Conservation (phyloP, 2,888 invertebrate genomes). For the Caenorhabditis sp. region DNA sequence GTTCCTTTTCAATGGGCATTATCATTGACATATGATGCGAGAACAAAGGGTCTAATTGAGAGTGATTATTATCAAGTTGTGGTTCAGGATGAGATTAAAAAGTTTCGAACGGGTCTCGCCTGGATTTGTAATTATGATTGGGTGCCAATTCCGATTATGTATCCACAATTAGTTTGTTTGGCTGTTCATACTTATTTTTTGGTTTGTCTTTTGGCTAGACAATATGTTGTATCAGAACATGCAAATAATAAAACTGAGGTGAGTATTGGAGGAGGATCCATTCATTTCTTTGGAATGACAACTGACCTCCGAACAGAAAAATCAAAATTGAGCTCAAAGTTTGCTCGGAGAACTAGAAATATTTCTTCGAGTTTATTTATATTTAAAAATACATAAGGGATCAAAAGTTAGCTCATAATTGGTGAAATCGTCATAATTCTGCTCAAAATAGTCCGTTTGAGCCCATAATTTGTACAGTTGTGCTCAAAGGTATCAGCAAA, state of each 20-base stretch:
- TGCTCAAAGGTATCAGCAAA: too few species aligned
- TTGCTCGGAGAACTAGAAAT: too few species aligned
- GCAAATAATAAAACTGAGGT: conserved; percentile 59
- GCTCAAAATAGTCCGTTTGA: too few species aligned
- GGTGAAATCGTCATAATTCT: too few species aligned
- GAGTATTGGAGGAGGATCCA: too few species aligned
- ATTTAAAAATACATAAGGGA: too few species aligned
- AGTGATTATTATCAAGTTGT: conserved; percentile 58
- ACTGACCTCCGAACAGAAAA: too few species aligned
- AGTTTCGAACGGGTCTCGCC: conserved; percentile 59
- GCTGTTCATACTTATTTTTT: conserved; percentile 68
- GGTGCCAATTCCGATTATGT: conserved; percentile 62
- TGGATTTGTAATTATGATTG: conserved; percentile 63
- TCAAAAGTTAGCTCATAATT: too few species aligned
- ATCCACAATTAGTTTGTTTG: conserved; percentile 57
- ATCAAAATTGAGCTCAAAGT: too few species aligned
- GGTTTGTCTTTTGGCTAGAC: conserved; percentile 64
- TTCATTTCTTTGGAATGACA: too few species aligned
- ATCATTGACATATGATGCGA: conserved; percentile 54
- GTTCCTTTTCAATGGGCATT: conserved; percentile 61
- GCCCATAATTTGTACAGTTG: too few species aligned
- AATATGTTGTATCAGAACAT: conserved; percentile 60
- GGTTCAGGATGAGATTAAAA: conserved; percentile 57
- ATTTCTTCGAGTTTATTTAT: too few species aligned
- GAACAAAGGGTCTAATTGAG: conserved; percentile 57